Percentiles rank a stretch among this genome's conserved stretches.
Conservation (phyloP, 92 coral and sea anemone genomes). For the Paramuricea clavata region DNA sequence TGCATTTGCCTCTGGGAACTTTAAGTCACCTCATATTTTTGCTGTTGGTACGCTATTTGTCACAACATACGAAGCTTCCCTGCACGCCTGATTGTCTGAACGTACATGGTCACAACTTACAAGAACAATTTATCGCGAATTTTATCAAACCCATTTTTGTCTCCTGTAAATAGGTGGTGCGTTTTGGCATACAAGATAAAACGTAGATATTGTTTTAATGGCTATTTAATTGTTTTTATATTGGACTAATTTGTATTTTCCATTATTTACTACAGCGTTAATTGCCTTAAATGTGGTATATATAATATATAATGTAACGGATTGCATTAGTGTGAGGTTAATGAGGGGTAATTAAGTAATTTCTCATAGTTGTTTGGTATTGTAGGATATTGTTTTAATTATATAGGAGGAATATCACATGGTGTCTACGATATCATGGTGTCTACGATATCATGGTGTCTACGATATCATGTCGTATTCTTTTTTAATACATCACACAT, state of each 20-base stretch:
- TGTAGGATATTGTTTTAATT: background rate
- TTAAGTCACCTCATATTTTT: constrained; percentile 80
- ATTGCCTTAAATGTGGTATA: background rate
- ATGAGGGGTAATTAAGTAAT: background rate
- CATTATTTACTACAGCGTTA: background rate
- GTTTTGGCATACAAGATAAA: background rate
- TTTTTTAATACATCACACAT: no score
- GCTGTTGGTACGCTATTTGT: constrained; percentile 93
- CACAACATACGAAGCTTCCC: background rate
- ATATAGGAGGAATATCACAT: background rate
- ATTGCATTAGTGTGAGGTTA: background rate
- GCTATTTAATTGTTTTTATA: background rate
- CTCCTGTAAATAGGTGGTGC: background rate
- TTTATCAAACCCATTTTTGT: background rate
- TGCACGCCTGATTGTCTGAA: background rate
- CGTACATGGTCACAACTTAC: background rate
- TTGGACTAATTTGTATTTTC: background rate
- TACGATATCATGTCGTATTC: no score
- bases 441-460: background rate
- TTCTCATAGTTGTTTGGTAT: background rate
- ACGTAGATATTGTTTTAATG: background rate
- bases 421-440: no score
- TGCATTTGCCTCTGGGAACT: constrained; percentile 88
- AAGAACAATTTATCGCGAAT: background rate
- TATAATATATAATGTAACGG: background rate